These are phyloP conservation scores for Chaunax sp. DNA, from an alignment of 2,797 vertebrate species.

Conservation along the genomic window DNA sequence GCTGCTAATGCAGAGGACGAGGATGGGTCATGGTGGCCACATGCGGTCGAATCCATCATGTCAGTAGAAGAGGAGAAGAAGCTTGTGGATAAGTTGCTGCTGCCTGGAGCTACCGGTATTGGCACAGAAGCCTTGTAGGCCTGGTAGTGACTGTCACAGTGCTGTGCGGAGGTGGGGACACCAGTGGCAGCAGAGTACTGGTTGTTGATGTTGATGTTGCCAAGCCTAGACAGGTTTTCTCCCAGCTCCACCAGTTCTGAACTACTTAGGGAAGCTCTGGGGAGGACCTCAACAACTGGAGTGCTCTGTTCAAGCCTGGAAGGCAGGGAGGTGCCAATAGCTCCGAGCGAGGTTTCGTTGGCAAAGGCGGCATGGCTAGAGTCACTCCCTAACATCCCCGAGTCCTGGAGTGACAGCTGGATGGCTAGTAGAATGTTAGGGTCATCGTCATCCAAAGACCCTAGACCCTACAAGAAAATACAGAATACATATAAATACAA, in stretches of 20 bases:
- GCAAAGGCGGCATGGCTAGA: constrained; percentile 87
- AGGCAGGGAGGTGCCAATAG: constrained; percentile 95
- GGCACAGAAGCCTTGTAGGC: constrained; percentile 78
- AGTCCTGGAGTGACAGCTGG: constrained; percentile 97
- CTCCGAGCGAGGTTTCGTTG: constrained; percentile 91
- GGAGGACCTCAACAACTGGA: constrained; percentile 82
- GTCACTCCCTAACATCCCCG: constrained; percentile 83
- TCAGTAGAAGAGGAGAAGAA: constrained; percentile 87
- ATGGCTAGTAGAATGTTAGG: constrained; percentile 98
- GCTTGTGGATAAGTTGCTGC: constrained; percentile 69
- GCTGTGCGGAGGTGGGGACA: constrained; percentile 65
- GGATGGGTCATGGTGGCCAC: constrained; percentile 82
- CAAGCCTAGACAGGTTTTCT: constrained; percentile 89
- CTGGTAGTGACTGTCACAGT: constrained; percentile 76
- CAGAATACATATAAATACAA: background rate
- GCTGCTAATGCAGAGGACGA: constrained; percentile 74
- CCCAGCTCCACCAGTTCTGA: constrained; percentile 94
- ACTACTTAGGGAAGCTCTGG: constrained; percentile 91
- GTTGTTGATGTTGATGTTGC: constrained; percentile 75
- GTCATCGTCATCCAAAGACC: constrained; percentile 97
- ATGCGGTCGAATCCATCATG: constrained; percentile 82
- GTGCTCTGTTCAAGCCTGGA: constrained; percentile 89
- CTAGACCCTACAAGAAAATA: constrained; percentile 84
- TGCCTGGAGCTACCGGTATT: constrained; percentile 64
- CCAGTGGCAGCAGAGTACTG: constrained; percentile 59